Conservation (phyloP, 2,888 invertebrate species). For the Drosophila limbata region DNA sequence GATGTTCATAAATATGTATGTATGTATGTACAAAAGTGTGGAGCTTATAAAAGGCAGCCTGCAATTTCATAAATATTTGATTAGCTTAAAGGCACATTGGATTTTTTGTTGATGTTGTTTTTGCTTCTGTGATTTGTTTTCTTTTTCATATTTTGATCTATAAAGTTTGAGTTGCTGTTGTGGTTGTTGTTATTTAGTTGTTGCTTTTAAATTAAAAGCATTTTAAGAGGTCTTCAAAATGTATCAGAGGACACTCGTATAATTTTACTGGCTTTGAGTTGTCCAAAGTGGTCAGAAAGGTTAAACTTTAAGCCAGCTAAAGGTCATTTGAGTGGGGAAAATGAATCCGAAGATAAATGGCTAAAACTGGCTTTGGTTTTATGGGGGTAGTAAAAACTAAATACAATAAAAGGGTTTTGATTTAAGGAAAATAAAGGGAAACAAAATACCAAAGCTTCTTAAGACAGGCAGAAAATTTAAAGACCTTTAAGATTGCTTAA, state of each 20-base stretch:
- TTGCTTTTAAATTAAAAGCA: conserved; percentile 47
- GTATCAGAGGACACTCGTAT: conserved; percentile 21
- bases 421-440: neutral
- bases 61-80: conserved; percentile 72
- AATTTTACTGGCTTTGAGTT: conserved; percentile 30
- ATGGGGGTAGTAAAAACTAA: conserved; percentile 1
- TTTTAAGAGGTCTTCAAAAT: conserved; percentile 34
- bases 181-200: conserved; percentile 8
- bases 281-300: conserved; percentile 23
- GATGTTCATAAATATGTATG: conserved; percentile 1
- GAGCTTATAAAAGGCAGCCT: conserved; percentile 24
- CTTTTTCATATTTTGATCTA: conserved; percentile 26
- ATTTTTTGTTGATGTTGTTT: conserved; percentile 5
- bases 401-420: conserved; percentile 17
- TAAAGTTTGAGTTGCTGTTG: conserved; percentile 20
- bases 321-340: neutral
- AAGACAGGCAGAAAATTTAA: neutral
- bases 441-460: neutral
- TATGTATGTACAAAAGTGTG: too few species aligned
- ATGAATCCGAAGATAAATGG: conserved; percentile 4
- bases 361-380: conserved; percentile 14
- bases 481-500: neutral
- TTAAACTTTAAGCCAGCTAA: conserved; percentile 8
- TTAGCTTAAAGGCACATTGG: conserved; percentile 59
- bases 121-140: conserved; percentile 18